Conservation (phyloP, 2,113 vertebrate species). For the Albula goreensis region DNA sequence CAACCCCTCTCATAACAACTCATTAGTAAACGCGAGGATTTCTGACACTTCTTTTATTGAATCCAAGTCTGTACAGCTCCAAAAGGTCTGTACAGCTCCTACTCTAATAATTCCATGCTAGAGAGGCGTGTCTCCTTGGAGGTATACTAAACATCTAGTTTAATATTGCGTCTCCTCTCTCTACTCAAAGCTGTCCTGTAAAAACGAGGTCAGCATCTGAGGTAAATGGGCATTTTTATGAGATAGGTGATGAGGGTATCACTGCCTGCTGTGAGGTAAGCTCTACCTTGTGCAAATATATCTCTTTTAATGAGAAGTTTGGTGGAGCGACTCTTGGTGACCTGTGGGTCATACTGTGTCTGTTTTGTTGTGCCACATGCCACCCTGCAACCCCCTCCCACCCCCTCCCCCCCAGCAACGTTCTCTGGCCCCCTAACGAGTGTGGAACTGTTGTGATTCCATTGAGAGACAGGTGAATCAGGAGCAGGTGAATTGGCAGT, state of each 20-base stretch:
- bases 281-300: conserved; percentile 27
- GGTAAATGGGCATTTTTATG: conserved; percentile 21
- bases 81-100: background rate
- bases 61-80: background rate
- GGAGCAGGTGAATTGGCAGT: conserved; percentile 43
- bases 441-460: conserved; percentile 35
- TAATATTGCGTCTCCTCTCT: background rate
- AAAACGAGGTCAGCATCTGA: background rate
- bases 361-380: conserved; percentile 24
- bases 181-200: background rate
- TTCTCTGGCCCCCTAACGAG: conserved; percentile 18
- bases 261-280: conserved; percentile 20
- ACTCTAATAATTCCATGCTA: background rate
- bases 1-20: background rate
- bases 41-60: conserved; percentile 3
- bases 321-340: conserved; percentile 34
- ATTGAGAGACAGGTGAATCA: conserved; percentile 45
- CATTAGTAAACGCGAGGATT: background rate
- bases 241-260: conserved; percentile 15
- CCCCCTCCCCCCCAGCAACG: conserved; percentile 15
- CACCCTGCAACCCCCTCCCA: background rate
- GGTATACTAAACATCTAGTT: background rate
- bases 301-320: conserved; percentile 32
- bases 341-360: conserved; percentile 39
- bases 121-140: background rate